Conservation (phyloP, 2,888 invertebrate species). For the Diarsia mendica region DNA sequence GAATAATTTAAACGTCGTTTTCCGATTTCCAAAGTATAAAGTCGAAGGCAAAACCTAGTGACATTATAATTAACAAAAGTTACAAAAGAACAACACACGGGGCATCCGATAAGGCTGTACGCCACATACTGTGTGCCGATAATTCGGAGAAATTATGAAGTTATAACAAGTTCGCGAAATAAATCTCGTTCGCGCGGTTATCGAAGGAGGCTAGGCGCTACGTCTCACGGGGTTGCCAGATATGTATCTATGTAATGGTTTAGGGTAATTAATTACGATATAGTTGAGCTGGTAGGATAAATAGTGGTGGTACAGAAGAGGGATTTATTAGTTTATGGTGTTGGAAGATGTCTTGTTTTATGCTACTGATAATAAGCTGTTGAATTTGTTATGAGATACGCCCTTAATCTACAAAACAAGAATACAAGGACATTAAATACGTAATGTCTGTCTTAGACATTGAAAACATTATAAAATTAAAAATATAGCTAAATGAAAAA, state of each 20-base stretch:
- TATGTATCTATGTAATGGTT: constrained; percentile 54
- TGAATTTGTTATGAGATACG: neutral
- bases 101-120: constrained; percentile 71
- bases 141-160: constrained; percentile 87
- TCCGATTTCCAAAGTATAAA: neutral
- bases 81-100: constrained; percentile 67
- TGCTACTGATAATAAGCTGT: neutral
- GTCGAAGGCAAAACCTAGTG: neutral
- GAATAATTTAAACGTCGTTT: neutral
- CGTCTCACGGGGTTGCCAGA: constrained; percentile 77
- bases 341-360: neutral
- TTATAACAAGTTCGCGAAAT: constrained; percentile 87
- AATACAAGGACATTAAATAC: neutral
- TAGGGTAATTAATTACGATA: constrained; percentile 62
- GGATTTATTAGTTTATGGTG: constrained; percentile 19
- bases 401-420: neutral
- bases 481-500: constrained; percentile 7
- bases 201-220: constrained; percentile 74
- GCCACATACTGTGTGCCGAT: constrained; percentile 81
- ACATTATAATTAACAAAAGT: constrained; percentile 59
- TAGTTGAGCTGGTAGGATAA: constrained; percentile 37
- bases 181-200: constrained; percentile 87
- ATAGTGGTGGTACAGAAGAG: constrained; percentile 18
- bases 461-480: neutral
- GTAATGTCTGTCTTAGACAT: too few relatives aligned